Base-by-base conservation (phyloP, 64 coral and sea anemone genomes). In the Stichodactyla mertensii region DNA sequence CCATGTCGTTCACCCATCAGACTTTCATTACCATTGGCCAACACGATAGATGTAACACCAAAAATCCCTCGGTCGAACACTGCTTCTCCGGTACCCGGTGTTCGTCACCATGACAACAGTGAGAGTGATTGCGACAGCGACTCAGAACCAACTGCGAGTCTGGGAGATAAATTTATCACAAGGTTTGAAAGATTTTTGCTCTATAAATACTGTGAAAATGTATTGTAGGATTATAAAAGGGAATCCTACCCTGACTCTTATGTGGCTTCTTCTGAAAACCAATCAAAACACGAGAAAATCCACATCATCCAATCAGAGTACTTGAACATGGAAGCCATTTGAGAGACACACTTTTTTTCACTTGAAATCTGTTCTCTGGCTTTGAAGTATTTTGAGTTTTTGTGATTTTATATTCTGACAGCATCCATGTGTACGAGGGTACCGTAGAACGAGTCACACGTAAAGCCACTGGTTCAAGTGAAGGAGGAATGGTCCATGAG, bases 401-500 rank as follows among this genome's bases (percentile, higher is more conserved):
- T 74, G 69, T 23, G 10, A 5, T 22, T 74, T 27, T 24, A 6
- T 85, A 52, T 52, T 8, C 15, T 69, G 54, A 61, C 54, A 98
- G 95, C 55, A 80, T 92, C n/a, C 93, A 87, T 61, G 52, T 99
- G 60, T 88, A 92, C 64, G 97, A 99, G 61, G 93, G 97, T n/a
- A 24, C 88, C 16, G 93, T 99, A 10, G 90, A 99, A 31, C 57
- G 93, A 23, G 93, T 99, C 6, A 94, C 93, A 26, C 89, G 88
- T 12, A 99, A 99, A 92, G 91, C 88, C 71, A 88, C 85, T 51
- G 90, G 88, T 13, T 86, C 71, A 1, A 99, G 88, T 55, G 90
- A 94, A 54, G 93, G 89, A 23, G 97, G 90, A 77, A 92, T 95
- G 90, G 90, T 94, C 10, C 92, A 95, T 61, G 97, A 99, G 77